Percentiles rank a stretch among this genome's conserved stretches.
phyloP scores from a whole-genome alignment of 2,113 vertebrate species.

The Salvator merianae region DNA sequence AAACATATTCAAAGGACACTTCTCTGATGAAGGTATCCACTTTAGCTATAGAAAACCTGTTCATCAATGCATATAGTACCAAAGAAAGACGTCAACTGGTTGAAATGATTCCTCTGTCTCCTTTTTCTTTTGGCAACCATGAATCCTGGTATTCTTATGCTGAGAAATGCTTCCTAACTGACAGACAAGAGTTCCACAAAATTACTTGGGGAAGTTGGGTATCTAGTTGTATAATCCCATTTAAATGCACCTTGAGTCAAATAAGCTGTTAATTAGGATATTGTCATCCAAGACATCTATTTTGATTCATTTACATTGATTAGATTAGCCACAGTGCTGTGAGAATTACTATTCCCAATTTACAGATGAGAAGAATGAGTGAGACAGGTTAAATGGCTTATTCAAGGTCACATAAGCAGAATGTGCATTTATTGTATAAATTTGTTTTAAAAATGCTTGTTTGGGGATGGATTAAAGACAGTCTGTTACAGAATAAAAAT shows the following conservation, averaged over 20 bases:
- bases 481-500: neutral
- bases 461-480: neutral
- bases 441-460: neutral
- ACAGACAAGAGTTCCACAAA: neutral
- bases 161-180: neutral
- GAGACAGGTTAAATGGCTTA: slow-evolving; percentile 30
- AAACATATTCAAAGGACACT: neutral
- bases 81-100: neutral
- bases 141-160: neutral
- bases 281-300: slow-evolving; percentile 1
- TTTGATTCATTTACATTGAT: slow-evolving; percentile 21
- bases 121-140: neutral
- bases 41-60: neutral
- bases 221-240: neutral
- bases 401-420: slow-evolving; percentile 39
- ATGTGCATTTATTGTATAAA: neutral
- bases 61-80: neutral
- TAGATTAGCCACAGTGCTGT: neutral
- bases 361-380: slow-evolving; percentile 21
- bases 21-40: neutral
- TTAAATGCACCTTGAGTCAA: neutral
- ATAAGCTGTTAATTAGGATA: neutral
- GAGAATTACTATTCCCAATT: slow-evolving; percentile 38
- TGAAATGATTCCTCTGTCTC: neutral
- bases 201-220: neutral